Evolutionary conservation across 2,797 vertebrate species (phyloP), one percentile per base, ranked within the genome.

Genomic region (Rhincodon typus): DNA sequence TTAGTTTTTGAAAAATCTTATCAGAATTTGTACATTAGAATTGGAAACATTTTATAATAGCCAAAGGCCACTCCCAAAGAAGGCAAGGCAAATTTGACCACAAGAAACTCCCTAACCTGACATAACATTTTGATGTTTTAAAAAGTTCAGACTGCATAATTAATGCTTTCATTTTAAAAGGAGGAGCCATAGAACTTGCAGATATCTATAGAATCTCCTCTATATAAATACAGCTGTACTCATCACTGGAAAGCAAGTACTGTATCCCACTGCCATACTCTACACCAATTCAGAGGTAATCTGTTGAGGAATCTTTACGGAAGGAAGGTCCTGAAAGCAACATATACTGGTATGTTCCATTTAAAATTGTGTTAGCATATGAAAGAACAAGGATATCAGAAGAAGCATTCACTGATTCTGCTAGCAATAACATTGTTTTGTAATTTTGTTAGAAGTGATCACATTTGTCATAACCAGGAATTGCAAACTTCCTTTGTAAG

Each of bases 111-210:
- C 94, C 69, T 74, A 94, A 94, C 27, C 69, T 95, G 42, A 95
- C 53, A 72, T 50, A 50, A 94, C 94, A 74, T 72, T 95, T 77
- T 95, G 94, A 95, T 95, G 46, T 95, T 94, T 95, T 74, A 94
- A 53, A 94, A 94, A 34, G 70, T 50, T 53, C 25, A 95, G 69
- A 95, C 94, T 77, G 27, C 70, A 74, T 95, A 95, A 95, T 95
- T 95, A 95, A 74, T 77, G 30, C 70, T 95, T 95, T 46, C 70
- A 53, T 72, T 95, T 95, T 74, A 77, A 95, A 53, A 77, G 94
- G 94, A 74, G 94, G 94, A 57, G 94, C 70, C 70, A 74, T 1
- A 10, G 46, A 95, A 57, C 53, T 77, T 91, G 21, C 88, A 91
- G 88, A 66, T 66, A 77, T 74, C 69, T 95, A n/a, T 95, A 30